Base-by-base conservation (phyloP, 2,113 vertebrate species). In the Pontoporia blainvillei region DNA sequence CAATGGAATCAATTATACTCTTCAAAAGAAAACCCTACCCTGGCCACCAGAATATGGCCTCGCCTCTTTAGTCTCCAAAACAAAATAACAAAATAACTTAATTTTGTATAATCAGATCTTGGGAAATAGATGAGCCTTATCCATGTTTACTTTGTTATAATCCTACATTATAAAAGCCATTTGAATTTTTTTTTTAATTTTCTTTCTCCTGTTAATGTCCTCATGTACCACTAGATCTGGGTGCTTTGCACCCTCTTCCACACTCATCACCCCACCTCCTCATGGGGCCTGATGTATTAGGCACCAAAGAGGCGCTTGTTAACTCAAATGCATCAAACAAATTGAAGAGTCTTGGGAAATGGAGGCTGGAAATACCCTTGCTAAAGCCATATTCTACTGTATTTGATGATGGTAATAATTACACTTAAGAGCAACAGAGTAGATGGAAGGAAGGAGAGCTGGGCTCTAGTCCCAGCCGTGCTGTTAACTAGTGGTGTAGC, bases 21-120 rank as follows among this genome's bases (percentile, higher is more conserved):
- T 94, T 89, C 90, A 94, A 82, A 88, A 88, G 46, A 90, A 93
- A 88, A 69, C 5, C 34, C n/a, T 76, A 13, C n/a, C 46, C 71
- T 69, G 12, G 39, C 29, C 78, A 49, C 6, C 62, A 94, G 54
- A 86, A 75, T 36, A 13, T n/a, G 2, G 5, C 31, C 83, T 84
- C 83, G 31, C 57, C 12, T 93, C n/a, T 64, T 59, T 34, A 66
- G 27, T 72, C 41, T 57, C 75, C 18, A 71, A 91, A 86, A 52
- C 27, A 76, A 95, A 97, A 79, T 59, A 62, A 67, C 54, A n/a
- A 78, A 79, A 79, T 93, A 85, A 72, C 44, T 66, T 83, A 64
- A 87, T 84, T 44, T 62, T 81, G 31, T 62, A 49, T 44, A 54
- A 39, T 52, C 41, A 75, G 85, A 36, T n/a, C 27, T 86, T 89